phyloP scores from a whole-genome alignment of 1,140 invertebrate species.

The Fopius arisanus region DNA sequence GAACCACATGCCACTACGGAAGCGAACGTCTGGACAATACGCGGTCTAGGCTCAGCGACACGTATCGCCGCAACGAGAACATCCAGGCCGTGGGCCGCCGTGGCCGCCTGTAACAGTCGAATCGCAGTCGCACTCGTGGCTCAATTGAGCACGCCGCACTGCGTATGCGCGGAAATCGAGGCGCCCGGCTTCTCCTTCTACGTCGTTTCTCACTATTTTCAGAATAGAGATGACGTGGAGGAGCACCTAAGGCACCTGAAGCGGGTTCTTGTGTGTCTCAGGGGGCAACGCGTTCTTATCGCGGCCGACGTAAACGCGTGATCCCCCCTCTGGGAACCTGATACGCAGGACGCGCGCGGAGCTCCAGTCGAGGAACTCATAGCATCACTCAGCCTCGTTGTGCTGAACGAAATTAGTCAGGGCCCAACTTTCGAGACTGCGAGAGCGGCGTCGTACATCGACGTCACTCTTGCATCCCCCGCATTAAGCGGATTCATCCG shows the following conservation, averaged over 20 bases:
- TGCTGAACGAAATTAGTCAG: not conserved
- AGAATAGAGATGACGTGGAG: not conserved
- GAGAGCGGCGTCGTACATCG: not conserved
- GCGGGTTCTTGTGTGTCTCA: not conserved
- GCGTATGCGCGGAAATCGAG: too few species aligned
- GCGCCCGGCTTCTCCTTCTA: too few species aligned
- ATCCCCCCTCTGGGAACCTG: not conserved
- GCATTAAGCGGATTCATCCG: not conserved
- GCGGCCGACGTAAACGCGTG: not conserved
- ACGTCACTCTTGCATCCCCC: not conserved
- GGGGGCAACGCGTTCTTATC: not conserved
- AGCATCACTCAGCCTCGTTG: too few species aligned
- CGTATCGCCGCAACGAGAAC: too few species aligned
- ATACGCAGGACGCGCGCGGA: not conserved
- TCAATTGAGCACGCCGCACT: too few species aligned
- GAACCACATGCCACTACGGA: too few species aligned
- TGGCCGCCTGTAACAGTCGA: too few species aligned
- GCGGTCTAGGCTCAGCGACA: too few species aligned
- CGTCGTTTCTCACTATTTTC: too few species aligned
- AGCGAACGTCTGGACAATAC: too few species aligned
- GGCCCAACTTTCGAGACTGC: not conserved
- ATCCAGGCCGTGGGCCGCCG: too few species aligned
- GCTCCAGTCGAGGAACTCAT: not conserved
- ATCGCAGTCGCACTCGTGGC: too few species aligned
- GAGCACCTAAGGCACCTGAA: not conserved